Percentiles rank a stretch among this genome's conserved stretches.
phyloP scores from a whole-genome alignment of 2,797 vertebrate genomes.

The Eremophila alpestris region DNA sequence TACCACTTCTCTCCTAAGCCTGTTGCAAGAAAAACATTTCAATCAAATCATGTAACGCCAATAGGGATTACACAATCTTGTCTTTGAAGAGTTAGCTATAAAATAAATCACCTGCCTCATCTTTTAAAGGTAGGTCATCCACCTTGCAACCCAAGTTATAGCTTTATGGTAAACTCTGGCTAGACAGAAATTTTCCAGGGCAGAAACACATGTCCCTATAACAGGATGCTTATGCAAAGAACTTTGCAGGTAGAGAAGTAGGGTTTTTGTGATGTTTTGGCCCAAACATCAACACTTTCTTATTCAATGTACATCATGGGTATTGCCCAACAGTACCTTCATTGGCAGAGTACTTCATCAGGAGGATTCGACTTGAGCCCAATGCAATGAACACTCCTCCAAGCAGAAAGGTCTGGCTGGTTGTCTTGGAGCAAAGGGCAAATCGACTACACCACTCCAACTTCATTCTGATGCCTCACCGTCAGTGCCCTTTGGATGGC shows the following conservation, averaged over 20 bases:
- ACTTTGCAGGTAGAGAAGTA: background rate
- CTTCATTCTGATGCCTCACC: constrained; percentile 62
- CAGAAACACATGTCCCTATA: background rate
- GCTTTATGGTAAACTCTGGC: background rate
- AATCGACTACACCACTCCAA: constrained; percentile 62
- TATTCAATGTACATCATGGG: background rate
- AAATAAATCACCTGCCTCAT: background rate
- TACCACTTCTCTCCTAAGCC: background rate
- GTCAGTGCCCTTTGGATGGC: constrained; percentile 52
- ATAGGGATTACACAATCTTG: background rate
- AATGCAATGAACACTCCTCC: constrained; percentile 84
- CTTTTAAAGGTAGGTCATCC: background rate
- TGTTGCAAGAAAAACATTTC: background rate
- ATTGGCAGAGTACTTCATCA: constrained; percentile 94
- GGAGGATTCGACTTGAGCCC: constrained; percentile 90
- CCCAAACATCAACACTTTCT: background rate
- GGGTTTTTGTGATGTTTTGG: background rate
- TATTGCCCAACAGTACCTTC: constrained; percentile 77
- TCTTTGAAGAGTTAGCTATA: background rate
- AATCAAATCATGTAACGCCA: accelerated
- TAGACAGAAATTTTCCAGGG: background rate
- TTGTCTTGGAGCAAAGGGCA: constrained; percentile 78
- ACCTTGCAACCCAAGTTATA: background rate
- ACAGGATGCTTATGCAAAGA: background rate
- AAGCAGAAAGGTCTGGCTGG: constrained; percentile 83